Evolutionary conservation across 2,888 invertebrate genomes (phyloP).

Genomic region (Brachyptera risi): DNA sequence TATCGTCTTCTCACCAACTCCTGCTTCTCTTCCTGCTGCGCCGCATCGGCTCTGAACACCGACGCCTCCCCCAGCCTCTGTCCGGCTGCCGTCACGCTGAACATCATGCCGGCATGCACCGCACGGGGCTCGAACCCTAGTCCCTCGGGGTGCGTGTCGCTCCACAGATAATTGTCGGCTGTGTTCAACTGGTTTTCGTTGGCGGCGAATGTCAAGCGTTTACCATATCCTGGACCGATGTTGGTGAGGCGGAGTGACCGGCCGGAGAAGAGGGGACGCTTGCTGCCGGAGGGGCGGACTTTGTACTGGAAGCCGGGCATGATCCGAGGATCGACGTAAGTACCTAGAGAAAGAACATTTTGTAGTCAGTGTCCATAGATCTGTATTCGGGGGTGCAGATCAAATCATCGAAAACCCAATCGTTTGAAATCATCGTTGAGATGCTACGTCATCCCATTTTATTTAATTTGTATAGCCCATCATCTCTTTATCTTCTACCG

Average conservation of each 20-base stretch:
- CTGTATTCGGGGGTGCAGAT: no score
- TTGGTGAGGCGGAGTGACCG: conserved; percentile 58
- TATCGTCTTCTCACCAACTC: conserved; percentile 51
- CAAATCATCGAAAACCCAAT: no score
- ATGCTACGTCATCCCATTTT: no score
- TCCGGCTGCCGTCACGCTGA: conserved; percentile 57
- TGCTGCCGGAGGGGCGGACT: conserved; percentile 60
- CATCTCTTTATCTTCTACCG: no score
- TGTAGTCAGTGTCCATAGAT: no score
- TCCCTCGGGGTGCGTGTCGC: conserved; percentile 70
- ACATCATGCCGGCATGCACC: conserved; percentile 62
- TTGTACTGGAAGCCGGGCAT: conserved; percentile 69
- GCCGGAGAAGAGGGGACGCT: conserved; percentile 60
- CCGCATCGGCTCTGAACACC: conserved; percentile 63
- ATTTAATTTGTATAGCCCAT: no score
- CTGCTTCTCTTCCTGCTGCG: conserved; percentile 62
- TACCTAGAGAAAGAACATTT: conserved; percentile 57
- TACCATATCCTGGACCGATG: conserved; percentile 72
- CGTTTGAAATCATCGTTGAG: no score
- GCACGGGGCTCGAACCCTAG: conserved; percentile 65
- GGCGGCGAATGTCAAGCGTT: conserved; percentile 67
- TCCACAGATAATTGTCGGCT: conserved; percentile 66
- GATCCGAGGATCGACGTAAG: conserved; percentile 67
- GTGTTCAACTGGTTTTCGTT: conserved; percentile 50
- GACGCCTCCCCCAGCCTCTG: conserved; percentile 60